A percentile compares a stretch with the other conserved stretches of the same genome.
Conservation (phyloP, 1,140 invertebrate genomes). For the Hylyphantes graminicola region DNA sequence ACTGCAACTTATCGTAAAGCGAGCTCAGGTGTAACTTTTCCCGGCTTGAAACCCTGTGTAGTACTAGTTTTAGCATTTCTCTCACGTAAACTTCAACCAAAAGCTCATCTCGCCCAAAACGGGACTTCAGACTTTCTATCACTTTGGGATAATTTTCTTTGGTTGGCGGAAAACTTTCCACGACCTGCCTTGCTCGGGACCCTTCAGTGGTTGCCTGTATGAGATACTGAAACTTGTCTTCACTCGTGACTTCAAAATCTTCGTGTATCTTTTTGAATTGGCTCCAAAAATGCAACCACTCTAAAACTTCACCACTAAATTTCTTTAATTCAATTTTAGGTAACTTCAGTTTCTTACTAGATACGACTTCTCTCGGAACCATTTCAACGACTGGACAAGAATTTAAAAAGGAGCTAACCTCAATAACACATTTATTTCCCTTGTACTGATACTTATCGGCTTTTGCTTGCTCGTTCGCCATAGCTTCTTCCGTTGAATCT, state of each 20-base stretch:
- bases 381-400: too few species aligned
- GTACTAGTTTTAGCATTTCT: neutral
- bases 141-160: conserved; percentile 18
- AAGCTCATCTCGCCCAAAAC: neutral
- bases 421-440: too few species aligned
- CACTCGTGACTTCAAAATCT: neutral
- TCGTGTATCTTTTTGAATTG: neutral
- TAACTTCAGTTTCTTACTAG: too few species aligned
- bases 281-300: conserved; percentile 9
- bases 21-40: neutral
- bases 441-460: too few species aligned
- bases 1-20: too few species aligned
- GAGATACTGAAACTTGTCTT: conserved; percentile 17
- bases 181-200: conserved; percentile 16
- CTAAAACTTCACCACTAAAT: too few species aligned
- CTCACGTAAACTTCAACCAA: conserved; percentile 21
- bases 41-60: neutral
- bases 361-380: too few species aligned
- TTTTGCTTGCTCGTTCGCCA: too few species aligned
- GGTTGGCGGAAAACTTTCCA: conserved; percentile 12
- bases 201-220: neutral
- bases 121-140: conserved; percentile 12
- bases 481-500: too few species aligned
- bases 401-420: too few species aligned
- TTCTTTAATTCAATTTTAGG: too few species aligned